phyloP scores from a whole-genome alignment of 2,113 vertebrate species.

The Ctenodactylus gundi region DNA sequence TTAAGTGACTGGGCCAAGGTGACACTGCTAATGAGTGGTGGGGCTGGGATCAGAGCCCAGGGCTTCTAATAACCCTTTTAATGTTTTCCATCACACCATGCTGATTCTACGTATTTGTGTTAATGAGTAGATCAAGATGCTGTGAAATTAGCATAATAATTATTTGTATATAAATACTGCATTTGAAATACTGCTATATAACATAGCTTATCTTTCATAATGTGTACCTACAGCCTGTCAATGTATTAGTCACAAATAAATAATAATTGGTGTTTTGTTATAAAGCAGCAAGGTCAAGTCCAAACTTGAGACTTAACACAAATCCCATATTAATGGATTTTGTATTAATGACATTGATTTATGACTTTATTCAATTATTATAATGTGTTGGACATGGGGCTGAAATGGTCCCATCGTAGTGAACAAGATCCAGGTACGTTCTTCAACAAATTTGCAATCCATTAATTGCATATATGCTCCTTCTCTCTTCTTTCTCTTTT shows the following conservation, averaged over 20 bases:
- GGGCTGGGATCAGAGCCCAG: constrained; percentile 69
- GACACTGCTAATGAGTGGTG: constrained; percentile 67
- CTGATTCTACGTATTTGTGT: constrained; percentile 67
- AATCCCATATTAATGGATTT: constrained; percentile 26
- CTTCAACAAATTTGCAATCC: neutral
- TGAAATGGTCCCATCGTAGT: neutral
- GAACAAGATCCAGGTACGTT: neutral
- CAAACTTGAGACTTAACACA: neutral
- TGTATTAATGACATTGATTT: constrained; percentile 22
- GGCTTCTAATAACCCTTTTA: constrained; percentile 72
- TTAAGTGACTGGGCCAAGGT: constrained; percentile 75
- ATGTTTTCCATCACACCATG: constrained; percentile 58
- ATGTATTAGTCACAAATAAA: neutral
- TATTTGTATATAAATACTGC: constrained; percentile 74
- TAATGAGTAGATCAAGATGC: constrained; percentile 73
- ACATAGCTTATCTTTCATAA: constrained; percentile 17
- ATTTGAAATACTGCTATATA: constrained; percentile 52
- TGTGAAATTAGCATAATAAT: constrained; percentile 75
- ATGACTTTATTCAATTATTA: neutral
- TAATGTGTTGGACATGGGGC: neutral
- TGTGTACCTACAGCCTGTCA: neutral
- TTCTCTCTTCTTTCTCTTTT: neutral
- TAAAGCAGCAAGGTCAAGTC: neutral
- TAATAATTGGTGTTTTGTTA: constrained; percentile 7
- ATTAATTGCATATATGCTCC: neutral